Evolutionary conservation across 2,797 vertebrate species (phyloP), one percentile per base, ranked within the genome.

Genomic region (Falco biarmicus): DNA sequence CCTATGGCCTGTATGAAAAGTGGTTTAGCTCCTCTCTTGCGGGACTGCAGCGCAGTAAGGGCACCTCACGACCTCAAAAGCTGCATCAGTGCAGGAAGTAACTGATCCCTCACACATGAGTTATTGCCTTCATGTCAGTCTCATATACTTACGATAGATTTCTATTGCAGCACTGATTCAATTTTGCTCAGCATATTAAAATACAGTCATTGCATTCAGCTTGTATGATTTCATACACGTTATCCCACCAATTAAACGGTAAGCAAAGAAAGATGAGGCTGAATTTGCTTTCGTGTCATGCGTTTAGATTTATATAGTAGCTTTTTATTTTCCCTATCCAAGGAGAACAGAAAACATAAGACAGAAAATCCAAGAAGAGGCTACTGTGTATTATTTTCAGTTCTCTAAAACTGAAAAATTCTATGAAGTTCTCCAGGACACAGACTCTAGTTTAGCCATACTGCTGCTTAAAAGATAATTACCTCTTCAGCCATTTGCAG

Each of bases 401-500:
- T 32, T 34, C 22, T 53, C 45, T 53, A 25, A 51, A 53, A 79
- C 26, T 37, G 29, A 51, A 81, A 32, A 39, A 15, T 37, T 17
- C 3, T 4, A 28, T 5, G 4, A 47, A 31, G 15, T 15, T n/a
- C 37, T 59, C 41, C 4, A 37, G 45, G 60, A 76, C 2, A 53
- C 19, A 66, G 29, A 57, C 50, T 70, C 61, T n/a, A 43, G 29
- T 8, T 37, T 45, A 56, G 32, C 28, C 32, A 39, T 15, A 28
- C 7, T 20, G 24, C 34, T 69, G 15, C 51, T 92, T n/a, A 51
- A 32, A 87, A 81, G 25, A 15, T 13, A 47, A 34, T 94, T 95
- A 97, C 99, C 99, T 99, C 99, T 97, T 99, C 99, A n/a, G 99
- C 99, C 99, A 99, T 99, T 96, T 99, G 99, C 95, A 99, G 98